These are phyloP conservation scores for Paramisgurnus dabryanus DNA, from an alignment of 2,113 vertebrate genomes.

Conservation along the genomic window DNA sequence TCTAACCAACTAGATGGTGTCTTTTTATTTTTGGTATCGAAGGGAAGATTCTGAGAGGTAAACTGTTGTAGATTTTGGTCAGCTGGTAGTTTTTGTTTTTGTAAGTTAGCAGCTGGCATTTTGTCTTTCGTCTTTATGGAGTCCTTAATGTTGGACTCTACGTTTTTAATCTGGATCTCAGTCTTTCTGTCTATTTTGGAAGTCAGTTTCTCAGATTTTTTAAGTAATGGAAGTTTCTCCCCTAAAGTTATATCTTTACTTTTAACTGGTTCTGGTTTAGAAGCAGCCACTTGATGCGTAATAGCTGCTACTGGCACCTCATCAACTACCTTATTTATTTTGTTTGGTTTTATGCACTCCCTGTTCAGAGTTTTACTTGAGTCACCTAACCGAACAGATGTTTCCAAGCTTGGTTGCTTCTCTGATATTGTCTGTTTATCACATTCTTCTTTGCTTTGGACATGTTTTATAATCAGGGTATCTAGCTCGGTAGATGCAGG, in stretches of 20 bases:
- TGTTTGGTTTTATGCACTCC: constrained; percentile 11
- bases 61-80: constrained; percentile 14
- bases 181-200: not conserved
- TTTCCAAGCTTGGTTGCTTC: constrained; percentile 14
- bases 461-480: not conserved
- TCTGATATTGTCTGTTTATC: constrained; percentile 25
- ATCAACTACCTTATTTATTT: not conserved
- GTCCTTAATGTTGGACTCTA: not conserved
- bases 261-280: constrained; percentile 14
- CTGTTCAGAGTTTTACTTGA: not conserved
- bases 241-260: not conserved
- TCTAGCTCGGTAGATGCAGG: constrained; percentile 5
- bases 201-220: constrained; percentile 1
- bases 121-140: constrained; percentile 28
- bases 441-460: constrained; percentile 6
- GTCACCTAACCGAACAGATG: not conserved
- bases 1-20: constrained; percentile 68
- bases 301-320: not conserved
- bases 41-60: constrained; percentile 51
- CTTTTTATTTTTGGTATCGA: constrained; percentile 35
- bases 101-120: not conserved
- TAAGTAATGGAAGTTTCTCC: not conserved
- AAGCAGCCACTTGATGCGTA: not conserved
- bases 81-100: constrained; percentile 16
- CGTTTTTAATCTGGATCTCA: not conserved